These are phyloP conservation scores for Tipula helvola DNA, from an alignment of 2,888 invertebrate genomes.

Conservation along the genomic window DNA sequence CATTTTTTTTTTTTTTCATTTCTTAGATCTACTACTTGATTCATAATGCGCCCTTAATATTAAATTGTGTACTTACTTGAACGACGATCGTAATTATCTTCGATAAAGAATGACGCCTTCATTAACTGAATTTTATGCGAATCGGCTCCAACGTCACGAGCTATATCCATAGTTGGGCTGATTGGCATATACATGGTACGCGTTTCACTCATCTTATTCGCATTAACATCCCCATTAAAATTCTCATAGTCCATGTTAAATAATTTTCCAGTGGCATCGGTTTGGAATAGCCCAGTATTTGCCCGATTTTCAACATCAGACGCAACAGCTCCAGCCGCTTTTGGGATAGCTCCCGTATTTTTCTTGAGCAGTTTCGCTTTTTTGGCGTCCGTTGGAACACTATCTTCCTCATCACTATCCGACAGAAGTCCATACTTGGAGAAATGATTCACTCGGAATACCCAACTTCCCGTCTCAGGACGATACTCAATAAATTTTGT, in stretches of 20 bases:
- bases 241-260: not conserved
- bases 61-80: constrained; percentile 20
- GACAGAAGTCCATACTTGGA: constrained; percentile 76
- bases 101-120: constrained; percentile 62
- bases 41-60: not conserved
- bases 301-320: not conserved
- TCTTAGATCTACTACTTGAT: not conserved
- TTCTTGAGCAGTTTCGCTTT: constrained; percentile 26
- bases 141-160: constrained; percentile 47
- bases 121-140: constrained; percentile 64
- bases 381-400: constrained; percentile 36
- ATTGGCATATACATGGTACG: constrained; percentile 20
- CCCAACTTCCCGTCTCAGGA: constrained; percentile 95
- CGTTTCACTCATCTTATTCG: not conserved
- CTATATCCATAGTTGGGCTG: constrained; percentile 51
- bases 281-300: not conserved
- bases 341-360: not conserved
- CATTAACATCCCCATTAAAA: not conserved
- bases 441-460: constrained; percentile 88
- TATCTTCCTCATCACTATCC: constrained; percentile 86
- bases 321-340: not conserved
- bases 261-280: not conserved
- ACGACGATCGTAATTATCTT: constrained; percentile 27
- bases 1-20: not conserved
- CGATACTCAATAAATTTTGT: constrained; percentile 90